Base-by-base conservation (phyloP, 2,113 vertebrate genomes). In the Gila orcuttii region DNA sequence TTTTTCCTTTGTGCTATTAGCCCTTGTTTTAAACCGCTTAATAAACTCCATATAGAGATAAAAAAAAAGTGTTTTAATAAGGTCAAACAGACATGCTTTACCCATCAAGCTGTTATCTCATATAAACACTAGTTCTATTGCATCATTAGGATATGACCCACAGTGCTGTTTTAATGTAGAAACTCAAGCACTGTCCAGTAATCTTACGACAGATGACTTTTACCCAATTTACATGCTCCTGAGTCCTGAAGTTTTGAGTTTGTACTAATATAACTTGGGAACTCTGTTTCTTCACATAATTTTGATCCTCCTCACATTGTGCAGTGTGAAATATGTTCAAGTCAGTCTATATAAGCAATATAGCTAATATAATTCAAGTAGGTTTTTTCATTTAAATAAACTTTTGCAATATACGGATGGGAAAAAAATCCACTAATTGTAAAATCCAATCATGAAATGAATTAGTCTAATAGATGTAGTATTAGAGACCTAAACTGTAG, bases 1-100 rank as follows among this genome's bases (percentile, higher is more conserved):
- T 90, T 45, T 64, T 5, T 85, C 25, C n/a, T 86, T 80, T 71
- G 45, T 23, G 42, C 15, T 62, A 39, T 87, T 45, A 55, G n/a
- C 2, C 19, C 50, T 52, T 71, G 11, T 82, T 88, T 59, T 68
- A 19, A 83, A 78, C 55, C 76, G 60, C 71, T 55, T n/a, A 66
- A 33, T 76, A 68, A 45, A 74, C 77, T 68, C 64, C 36, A 75
- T 36, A 39, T 82, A 85, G 80, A 84, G 85, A 55, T 73, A 31
- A 50, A 45, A 50, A 6, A 62, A 15, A 69, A 69, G 62, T 77
- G 82, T 55, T 73, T 64, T 75, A 82, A 71, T 66, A 75, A 78
- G 36, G 66, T 87, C 68, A 68, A 68, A 36, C 19, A 85, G 47
- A 78, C 71, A 39, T n/a, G 76, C 73, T 85, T 73, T 17, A 15